Evolutionary conservation across 2,113 vertebrate genomes (phyloP).

Genomic region (Poecile atricapillus): DNA sequence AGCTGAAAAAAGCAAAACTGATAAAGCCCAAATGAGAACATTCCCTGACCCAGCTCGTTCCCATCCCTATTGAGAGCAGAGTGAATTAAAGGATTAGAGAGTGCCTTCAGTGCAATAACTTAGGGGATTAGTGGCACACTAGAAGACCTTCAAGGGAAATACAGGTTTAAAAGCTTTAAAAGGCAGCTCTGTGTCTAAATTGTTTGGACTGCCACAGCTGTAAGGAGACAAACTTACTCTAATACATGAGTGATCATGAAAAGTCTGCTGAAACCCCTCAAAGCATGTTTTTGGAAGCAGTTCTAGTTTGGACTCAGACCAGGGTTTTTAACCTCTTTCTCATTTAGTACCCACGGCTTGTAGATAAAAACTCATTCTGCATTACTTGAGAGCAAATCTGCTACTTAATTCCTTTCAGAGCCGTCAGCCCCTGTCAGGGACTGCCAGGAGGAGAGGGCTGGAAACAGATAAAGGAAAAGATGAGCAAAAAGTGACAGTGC

Average conservation of each 20-base stretch:
- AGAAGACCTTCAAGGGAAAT: slow-evolving; percentile 57
- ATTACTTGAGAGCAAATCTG: background rate
- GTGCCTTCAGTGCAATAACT: slow-evolving; percentile 58
- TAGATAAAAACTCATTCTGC: slow-evolving; percentile 6
- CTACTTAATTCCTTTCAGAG: background rate
- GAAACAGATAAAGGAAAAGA: background rate
- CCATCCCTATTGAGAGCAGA: background rate
- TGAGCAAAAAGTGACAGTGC: background rate
- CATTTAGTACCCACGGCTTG: slow-evolving; percentile 12
- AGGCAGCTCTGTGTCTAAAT: slow-evolving; percentile 57
- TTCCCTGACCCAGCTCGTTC: background rate
- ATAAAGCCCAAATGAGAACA: background rate
- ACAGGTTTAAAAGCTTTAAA: slow-evolving; percentile 63
- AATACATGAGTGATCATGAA: background rate
- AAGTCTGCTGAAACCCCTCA: slow-evolving; percentile 11
- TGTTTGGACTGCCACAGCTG: slow-evolving; percentile 51
- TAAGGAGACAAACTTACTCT: slow-evolving; percentile 35
- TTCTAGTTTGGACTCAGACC: background rate
- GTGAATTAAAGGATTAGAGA: slow-evolving; percentile 61
- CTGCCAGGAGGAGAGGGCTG: background rate
- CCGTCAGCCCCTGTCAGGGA: background rate
- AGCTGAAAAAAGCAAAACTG: background rate
- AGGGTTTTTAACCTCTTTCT: slow-evolving; percentile 24
- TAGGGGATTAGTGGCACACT: slow-evolving; percentile 47
- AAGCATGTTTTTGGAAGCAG: slow-evolving; percentile 17